Evolutionary conservation across 2,888 invertebrate genomes (phyloP), one percentile per base, ranked within the genome.

Genomic region (Yponomeuta plumbellus): DNA sequence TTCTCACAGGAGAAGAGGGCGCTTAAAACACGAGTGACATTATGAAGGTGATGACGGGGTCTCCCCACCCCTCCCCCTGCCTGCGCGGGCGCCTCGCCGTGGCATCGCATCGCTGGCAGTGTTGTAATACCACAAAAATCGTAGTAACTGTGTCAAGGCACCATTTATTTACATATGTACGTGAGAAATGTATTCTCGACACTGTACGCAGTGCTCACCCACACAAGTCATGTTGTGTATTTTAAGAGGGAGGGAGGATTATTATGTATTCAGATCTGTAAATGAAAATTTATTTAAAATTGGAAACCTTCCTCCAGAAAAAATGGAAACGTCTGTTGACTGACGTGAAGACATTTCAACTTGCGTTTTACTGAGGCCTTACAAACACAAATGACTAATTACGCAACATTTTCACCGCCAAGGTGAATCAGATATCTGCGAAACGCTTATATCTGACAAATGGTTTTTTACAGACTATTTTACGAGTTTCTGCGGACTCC

Each of bases 71-170:
- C 59, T 22, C 59, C 34, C n/a, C 34, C 23, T 66, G 70, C 63
- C 66, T 67, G 70, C 71, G 70, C 71, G 68, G 71, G 73, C 74
- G 76, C 74, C 75, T 22, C 23, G 34, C 34, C 23, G 39, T 26
- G 62, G 71, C 73, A 75, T 75, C 81, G 80, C 87, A 85, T 87
- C 86, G 81, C 77, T 81, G 76, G 77, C 76, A 81, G 82, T 90
- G 87, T 89, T 84, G 89, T 86, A 89, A 89, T 83, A 84, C 81
- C 81, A 86, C 88, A 89, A 88, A 90, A 88, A 86, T 88, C 84
- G 89, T 89, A 88, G 89, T 85, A 90, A 89, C 83, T 81, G 82
- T 88, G 90, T 86, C 90, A 90, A 90, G 89, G 90, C 82, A 78
- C 71, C 73, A 73, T 80, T 86, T 87, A 88, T 89, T 89, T 88